Conservation (phyloP, 2,797 vertebrate species). For the Argya squamiceps region DNA sequence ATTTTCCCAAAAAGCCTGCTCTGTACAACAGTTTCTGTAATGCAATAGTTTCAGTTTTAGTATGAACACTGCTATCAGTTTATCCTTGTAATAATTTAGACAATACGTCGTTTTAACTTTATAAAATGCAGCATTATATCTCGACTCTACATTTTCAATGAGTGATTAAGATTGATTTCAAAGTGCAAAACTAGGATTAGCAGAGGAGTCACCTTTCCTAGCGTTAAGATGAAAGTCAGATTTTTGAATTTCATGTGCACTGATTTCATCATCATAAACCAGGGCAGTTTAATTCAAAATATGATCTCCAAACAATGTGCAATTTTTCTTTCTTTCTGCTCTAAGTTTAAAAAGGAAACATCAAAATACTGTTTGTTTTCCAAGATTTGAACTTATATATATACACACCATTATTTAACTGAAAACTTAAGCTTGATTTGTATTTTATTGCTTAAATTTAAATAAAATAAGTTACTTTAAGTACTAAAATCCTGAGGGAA, state of each 20-base stretch:
- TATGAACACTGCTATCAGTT: constrained; percentile 60
- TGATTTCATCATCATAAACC: constrained; percentile 53
- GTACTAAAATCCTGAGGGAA: constrained; percentile 78
- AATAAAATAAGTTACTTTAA: constrained; percentile 78
- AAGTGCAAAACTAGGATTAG: constrained; percentile 78
- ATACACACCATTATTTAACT: constrained; percentile 51
- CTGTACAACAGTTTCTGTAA: constrained; percentile 9
- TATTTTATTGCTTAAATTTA: constrained; percentile 83
- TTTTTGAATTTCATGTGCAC: constrained; percentile 45
- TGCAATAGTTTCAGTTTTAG: constrained; percentile 6
- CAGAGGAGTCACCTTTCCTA: constrained; percentile 66
- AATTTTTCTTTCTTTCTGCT: constrained; percentile 55
- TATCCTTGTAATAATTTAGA: constrained; percentile 47
- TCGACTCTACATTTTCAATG: constrained; percentile 47
- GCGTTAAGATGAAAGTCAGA: constrained; percentile 50
- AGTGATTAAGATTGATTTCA: constrained; percentile 64
- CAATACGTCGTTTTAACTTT: constrained; percentile 59
- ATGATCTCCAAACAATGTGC: constrained; percentile 59
- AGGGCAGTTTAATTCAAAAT: constrained; percentile 58
- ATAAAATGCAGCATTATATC: constrained; percentile 78
- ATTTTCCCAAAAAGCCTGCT: not conserved
- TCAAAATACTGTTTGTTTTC: constrained; percentile 60
- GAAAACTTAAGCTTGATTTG: constrained; percentile 70
- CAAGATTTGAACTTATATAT: constrained; percentile 65
- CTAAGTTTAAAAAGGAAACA: constrained; percentile 60